phyloP scores from a whole-genome alignment of 2,888 invertebrate genomes.

The Eupithecia pulchellata region DNA sequence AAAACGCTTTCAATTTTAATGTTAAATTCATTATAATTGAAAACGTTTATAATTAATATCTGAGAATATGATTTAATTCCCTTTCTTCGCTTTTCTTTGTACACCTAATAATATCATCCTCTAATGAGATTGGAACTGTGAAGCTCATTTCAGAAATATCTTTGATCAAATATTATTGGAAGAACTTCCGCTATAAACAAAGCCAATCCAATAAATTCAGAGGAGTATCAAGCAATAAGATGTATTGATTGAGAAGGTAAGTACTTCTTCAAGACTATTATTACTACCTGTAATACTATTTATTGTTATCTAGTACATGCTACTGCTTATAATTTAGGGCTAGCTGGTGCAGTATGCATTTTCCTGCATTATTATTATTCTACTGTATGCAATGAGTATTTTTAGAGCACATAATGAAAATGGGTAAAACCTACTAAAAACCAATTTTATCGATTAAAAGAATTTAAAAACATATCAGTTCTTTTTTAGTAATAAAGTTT shows the following conservation, averaged over 20 bases:
- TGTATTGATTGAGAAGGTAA: not conserved
- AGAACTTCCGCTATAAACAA: not conserved
- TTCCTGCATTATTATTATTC: too few relatives aligned
- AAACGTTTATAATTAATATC: not conserved
- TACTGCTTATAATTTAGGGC: too few relatives aligned
- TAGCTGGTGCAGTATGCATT: too few relatives aligned
- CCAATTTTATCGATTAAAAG: too few relatives aligned
- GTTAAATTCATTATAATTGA: too few relatives aligned
- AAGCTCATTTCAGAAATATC: not conserved
- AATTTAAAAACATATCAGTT: too few relatives aligned
- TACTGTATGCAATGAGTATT: too few relatives aligned
- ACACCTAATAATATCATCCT: not conserved
- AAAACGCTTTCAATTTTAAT: not conserved
- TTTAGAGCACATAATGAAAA: too few relatives aligned
- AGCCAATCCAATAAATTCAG: not conserved
- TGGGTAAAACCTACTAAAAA: too few relatives aligned
- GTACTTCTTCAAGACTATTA: not conserved
- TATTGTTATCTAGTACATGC: too few relatives aligned
- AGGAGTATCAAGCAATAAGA: not conserved
- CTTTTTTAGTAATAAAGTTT: too few relatives aligned
- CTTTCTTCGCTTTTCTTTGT: not conserved
- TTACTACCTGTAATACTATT: too few relatives aligned
- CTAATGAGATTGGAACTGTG: not conserved
- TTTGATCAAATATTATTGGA: not conserved
- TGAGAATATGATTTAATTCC: not conserved